Evolutionary conservation across 2,797 vertebrate species (phyloP).

Genomic region (Gephyroberyx darwinii): DNA sequence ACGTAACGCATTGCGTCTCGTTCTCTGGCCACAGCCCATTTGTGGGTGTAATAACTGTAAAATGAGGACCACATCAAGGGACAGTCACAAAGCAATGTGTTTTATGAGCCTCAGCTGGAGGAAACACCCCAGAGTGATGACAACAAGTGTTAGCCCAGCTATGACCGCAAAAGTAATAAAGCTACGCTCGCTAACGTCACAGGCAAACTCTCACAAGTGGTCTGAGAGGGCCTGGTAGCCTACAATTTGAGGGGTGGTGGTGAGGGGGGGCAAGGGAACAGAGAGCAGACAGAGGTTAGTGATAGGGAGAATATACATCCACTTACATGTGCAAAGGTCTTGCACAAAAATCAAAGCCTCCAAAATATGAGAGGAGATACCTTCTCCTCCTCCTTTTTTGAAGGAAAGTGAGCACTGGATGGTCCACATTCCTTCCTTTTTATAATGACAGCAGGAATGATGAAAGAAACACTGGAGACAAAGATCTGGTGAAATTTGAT

Average conservation of each 20-base stretch:
- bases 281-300: slow-evolving; percentile 7
- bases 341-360: not conserved
- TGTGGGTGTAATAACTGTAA: slow-evolving; percentile 70
- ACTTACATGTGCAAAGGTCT: not conserved
- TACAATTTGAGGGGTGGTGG: slow-evolving; percentile 33
- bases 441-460: slow-evolving; percentile 17
- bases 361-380: slow-evolving; percentile 20
- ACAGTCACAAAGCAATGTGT: slow-evolving; percentile 73
- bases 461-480: slow-evolving; percentile 16
- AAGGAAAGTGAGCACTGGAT: slow-evolving; percentile 20
- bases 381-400: not conserved
- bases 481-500: not conserved
- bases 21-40: slow-evolving; percentile 55
- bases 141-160: slow-evolving; percentile 74
- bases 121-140: slow-evolving; percentile 81
- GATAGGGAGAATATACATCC: slow-evolving; percentile 9
- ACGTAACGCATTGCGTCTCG: slow-evolving; percentile 46
- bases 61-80: slow-evolving; percentile 75
- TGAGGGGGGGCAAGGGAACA: not conserved
- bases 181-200: slow-evolving; percentile 70
- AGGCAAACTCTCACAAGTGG: slow-evolving; percentile 61
- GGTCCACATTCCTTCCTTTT: slow-evolving; percentile 42
- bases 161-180: slow-evolving; percentile 76
- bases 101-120: slow-evolving; percentile 77
- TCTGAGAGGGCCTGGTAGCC: slow-evolving; percentile 39